A percentile compares a stretch with the other conserved stretches of the same genome.
phyloP scores from a whole-genome alignment of 2,797 vertebrate species.

The Echeneis naucrates region DNA sequence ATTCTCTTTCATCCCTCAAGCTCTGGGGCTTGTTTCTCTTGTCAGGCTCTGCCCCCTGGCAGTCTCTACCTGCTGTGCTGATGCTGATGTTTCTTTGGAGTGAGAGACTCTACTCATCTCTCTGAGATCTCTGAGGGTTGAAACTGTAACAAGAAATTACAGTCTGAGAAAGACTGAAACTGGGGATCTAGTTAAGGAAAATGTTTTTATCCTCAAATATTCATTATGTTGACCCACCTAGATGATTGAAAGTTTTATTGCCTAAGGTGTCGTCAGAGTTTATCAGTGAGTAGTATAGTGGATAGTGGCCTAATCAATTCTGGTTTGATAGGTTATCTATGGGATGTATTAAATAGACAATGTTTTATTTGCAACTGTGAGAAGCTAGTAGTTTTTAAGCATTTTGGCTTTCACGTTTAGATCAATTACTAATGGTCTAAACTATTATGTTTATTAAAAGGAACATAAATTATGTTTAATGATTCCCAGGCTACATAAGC shows the following conservation, averaged over 20 bases:
- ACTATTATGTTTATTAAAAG: neutral
- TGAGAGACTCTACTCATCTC: conserved; percentile 57
- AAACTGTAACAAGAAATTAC: conserved; percentile 31
- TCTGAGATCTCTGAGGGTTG: conserved; percentile 50
- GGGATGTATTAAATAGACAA: neutral
- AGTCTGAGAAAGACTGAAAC: conserved; percentile 10
- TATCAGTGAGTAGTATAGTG: neutral
- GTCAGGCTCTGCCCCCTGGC: conserved; percentile 68
- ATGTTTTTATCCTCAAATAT: conserved; percentile 9
- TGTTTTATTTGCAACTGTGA: neutral
- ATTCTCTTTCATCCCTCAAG: conserved; percentile 70
- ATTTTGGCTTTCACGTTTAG: neutral
- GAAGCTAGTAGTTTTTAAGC: neutral
- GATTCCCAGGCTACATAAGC: neutral
- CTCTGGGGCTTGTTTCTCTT: conserved; percentile 66
- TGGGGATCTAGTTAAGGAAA: conserved; percentile 7
- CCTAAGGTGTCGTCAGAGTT: neutral
- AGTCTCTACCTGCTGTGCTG: conserved; percentile 52
- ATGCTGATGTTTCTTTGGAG: conserved; percentile 58
- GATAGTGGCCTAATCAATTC: neutral
- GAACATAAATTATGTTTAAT: neutral
- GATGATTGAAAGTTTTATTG: neutral
- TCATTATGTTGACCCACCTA: conserved; percentile 1
- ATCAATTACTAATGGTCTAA: neutral
- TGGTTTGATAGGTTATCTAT: neutral